These are phyloP conservation scores for Ypsolopha sequella DNA, from an alignment of 2,888 invertebrate genomes.

Conservation along the genomic window DNA sequence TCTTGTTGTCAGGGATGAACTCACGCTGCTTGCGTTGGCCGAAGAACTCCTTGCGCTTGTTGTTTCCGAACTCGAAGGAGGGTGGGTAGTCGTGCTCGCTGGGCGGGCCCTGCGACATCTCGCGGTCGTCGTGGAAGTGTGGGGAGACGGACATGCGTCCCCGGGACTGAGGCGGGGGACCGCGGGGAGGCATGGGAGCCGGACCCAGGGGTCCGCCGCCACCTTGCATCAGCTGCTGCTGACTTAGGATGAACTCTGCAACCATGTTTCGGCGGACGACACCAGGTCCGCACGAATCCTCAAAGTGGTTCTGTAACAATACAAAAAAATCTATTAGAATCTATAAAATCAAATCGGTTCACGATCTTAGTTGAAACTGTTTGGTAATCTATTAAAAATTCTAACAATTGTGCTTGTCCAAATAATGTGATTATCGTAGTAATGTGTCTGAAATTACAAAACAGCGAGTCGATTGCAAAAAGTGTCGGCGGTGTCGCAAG, in stretches of 20 bases:
- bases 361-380: no score
- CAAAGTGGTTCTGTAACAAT: slow-evolving; percentile 62
- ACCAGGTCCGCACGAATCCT: slow-evolving; percentile 60
- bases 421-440: slow-evolving; percentile 16
- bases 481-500: slow-evolving; percentile 37
- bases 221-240: slow-evolving; percentile 64
- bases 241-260: slow-evolving; percentile 87
- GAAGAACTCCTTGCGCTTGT: slow-evolving; percentile 86
- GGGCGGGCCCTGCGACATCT: slow-evolving; percentile 30
- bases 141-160: slow-evolving; percentile 54
- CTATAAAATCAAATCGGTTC: no score
- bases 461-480: slow-evolving; percentile 41
- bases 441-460: slow-evolving; percentile 36
- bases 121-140: slow-evolving; percentile 62
- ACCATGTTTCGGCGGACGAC: slow-evolving; percentile 83
- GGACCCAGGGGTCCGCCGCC: slow-evolving; percentile 40
- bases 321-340: not conserved
- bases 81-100: slow-evolving; percentile 56
- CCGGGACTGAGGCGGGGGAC: slow-evolving; percentile 38
- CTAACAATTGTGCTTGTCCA: slow-evolving; percentile 32
- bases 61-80: slow-evolving; percentile 64
- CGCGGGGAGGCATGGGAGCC: slow-evolving; percentile 47
- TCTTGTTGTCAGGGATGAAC: slow-evolving; percentile 96
- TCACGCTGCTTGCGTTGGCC: slow-evolving; percentile 94
- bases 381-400: slow-evolving; percentile 16